A percentile compares a stretch with the other conserved stretches of the same genome.
Evolutionary conservation across 2,113 vertebrate species (phyloP).

Genomic region (Apistogramma diplotaenia): DNA sequence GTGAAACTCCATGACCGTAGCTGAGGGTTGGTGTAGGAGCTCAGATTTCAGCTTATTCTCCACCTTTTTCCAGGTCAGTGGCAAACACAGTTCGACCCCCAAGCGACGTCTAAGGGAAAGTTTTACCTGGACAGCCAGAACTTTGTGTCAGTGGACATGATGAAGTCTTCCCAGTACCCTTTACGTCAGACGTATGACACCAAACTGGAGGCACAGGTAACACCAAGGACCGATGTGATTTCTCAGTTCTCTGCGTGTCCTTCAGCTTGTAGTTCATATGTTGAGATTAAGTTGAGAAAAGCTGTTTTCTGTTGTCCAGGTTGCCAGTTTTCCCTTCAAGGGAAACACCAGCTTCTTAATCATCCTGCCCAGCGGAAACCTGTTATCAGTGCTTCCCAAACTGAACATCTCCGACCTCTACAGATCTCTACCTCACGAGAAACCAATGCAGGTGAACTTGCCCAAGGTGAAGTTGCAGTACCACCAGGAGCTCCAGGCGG

Average conservation of each 20-base stretch:
- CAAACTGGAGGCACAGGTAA: conserved; percentile 83
- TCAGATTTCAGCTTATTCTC: background rate
- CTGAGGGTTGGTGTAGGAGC: no score
- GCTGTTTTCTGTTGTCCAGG: conserved; percentile 65
- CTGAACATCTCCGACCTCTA: conserved; percentile 79
- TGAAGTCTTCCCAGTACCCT: conserved; percentile 82
- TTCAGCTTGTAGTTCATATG: background rate
- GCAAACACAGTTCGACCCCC: conserved; percentile 84
- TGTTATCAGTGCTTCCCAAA: conserved; percentile 75
- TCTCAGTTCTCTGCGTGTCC: background rate
- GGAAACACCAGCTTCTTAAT: conserved; percentile 86
- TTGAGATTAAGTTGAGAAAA: background rate
- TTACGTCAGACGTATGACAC: conserved; percentile 81
- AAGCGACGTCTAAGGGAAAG: conserved; percentile 73
- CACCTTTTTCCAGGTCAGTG: conserved; percentile 80
- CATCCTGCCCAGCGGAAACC: conserved; percentile 79
- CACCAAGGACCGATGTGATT: background rate
- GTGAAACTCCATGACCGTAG: no score
- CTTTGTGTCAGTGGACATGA: conserved; percentile 85
- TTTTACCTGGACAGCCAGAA: conserved; percentile 82
- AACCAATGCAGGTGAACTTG: conserved; percentile 81
- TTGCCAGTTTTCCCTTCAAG: conserved; percentile 88
- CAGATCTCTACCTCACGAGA: conserved; percentile 75
- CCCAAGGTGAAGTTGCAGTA: conserved; percentile 86
- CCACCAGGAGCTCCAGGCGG: conserved; percentile 80